Conservation (phyloP, 1,140 invertebrate genomes). For the Papilio helenus region DNA sequence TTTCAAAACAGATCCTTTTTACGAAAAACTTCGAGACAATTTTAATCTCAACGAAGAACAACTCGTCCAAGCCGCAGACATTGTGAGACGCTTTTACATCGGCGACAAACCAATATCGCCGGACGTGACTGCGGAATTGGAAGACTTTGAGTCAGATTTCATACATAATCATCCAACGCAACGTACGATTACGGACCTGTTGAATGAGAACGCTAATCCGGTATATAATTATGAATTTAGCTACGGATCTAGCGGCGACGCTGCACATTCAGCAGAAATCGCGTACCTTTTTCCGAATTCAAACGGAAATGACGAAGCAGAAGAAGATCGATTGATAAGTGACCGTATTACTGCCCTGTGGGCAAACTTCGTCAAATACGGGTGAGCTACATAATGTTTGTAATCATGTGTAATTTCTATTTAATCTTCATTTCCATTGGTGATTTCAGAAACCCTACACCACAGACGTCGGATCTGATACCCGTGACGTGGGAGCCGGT, state of each 20-base stretch:
- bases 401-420: background rate
- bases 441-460: conserved; percentile 72
- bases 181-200: conserved; percentile 57
- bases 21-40: conserved; percentile 59
- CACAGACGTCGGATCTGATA: conserved; percentile 52
- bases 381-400: conserved; percentile 52
- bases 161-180: conserved; percentile 65
- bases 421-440: conserved; percentile 25
- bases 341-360: conserved; percentile 63
- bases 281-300: conserved; percentile 63
- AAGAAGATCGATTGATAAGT: conserved; percentile 55
- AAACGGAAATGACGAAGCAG: conserved; percentile 42
- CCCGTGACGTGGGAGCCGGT: conserved; percentile 62
- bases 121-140: conserved; percentile 51
- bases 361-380: conserved; percentile 73
- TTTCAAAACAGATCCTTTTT: conserved; percentile 67
- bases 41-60: conserved; percentile 65
- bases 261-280: conserved; percentile 61
- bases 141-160: conserved; percentile 70
- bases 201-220: conserved; percentile 65
- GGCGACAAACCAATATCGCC: conserved; percentile 63
- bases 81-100: conserved; percentile 69
- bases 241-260: conserved; percentile 52
- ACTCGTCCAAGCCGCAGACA: conserved; percentile 52
- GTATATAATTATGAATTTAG: conserved; percentile 71